Percentiles rank a stretch among this genome's conserved stretches.
Conservation (phyloP, 1,140 invertebrate genomes). For the Himalopsyche phryganea region DNA sequence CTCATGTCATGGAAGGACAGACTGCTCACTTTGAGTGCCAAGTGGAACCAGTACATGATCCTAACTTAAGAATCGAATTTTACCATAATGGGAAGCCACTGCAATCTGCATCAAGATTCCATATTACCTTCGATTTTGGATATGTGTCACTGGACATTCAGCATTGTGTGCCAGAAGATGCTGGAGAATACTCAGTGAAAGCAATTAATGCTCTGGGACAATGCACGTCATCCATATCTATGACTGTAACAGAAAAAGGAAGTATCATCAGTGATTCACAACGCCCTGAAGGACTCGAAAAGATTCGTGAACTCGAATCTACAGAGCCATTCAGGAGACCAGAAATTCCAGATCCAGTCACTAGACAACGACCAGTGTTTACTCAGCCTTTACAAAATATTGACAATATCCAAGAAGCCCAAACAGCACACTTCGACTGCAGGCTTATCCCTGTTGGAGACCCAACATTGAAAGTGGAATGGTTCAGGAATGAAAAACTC, state of each 20-base stretch:
- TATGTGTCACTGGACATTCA: constrained; percentile 90
- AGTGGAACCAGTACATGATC: constrained; percentile 87
- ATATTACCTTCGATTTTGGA: constrained; percentile 93
- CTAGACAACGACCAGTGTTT: constrained; percentile 88
- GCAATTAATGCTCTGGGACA: constrained; percentile 86
- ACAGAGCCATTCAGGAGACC: constrained; percentile 72
- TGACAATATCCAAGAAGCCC: constrained; percentile 83
- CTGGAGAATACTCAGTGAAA: constrained; percentile 87
- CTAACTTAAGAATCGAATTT: constrained; percentile 86
- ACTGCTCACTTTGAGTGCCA: constrained; percentile 89
- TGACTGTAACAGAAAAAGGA: constrained; percentile 79
- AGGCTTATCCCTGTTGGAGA: constrained; percentile 97
- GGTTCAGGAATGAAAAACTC: constrained; percentile 94
- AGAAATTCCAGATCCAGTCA: constrained; percentile 76
- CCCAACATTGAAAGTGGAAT: constrained; percentile 95
- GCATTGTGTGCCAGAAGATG: constrained; percentile 88
- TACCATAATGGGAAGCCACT: constrained; percentile 87
- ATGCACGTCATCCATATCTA: constrained; percentile 74
- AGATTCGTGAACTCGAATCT: constrained; percentile 89
- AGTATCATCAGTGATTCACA: constrained; percentile 92
- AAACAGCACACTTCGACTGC: constrained; percentile 94
- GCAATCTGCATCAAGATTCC: constrained; percentile 82
- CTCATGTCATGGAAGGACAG: constrained; percentile 79
- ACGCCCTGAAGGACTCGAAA: constrained; percentile 91
- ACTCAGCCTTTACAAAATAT: constrained; percentile 92